Evolutionary conservation across 2,113 vertebrate species (phyloP).

Genomic region (Rutilus rutilus): DNA sequence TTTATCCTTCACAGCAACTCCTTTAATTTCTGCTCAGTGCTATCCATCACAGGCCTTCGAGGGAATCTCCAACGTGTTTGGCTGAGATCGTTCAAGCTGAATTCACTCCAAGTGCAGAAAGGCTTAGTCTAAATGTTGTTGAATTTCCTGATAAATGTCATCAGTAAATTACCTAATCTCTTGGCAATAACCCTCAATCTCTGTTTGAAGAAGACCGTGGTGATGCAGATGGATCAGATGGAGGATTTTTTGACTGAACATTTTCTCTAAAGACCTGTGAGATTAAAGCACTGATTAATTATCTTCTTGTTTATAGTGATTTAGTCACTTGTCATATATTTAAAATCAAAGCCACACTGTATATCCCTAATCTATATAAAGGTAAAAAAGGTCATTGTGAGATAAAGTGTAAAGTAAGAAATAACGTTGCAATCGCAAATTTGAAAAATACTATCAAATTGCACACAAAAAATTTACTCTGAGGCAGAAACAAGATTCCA

Average conservation of each 20-base stretch:
- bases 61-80: conserved; percentile 34
- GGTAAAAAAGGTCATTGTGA: background rate
- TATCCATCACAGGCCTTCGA: conserved; percentile 29
- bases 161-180: conserved; percentile 12
- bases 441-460: too few species aligned
- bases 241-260: background rate
- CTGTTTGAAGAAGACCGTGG: conserved; percentile 11
- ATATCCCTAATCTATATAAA: background rate
- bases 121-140: conserved; percentile 12
- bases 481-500: too few species aligned
- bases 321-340: background rate
- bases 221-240: background rate
- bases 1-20: conserved; percentile 4
- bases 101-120: conserved; percentile 12
- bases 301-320: background rate
- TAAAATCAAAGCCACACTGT: background rate
- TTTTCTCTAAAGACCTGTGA: background rate
- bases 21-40: conserved; percentile 3
- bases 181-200: background rate
- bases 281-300: background rate
- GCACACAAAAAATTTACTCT: too few species aligned
- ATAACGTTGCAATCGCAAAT: too few species aligned
- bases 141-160: conserved; percentile 24
- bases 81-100: background rate
- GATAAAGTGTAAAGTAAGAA: too few species aligned